These are phyloP conservation scores for Paramormyrops hopkinsi DNA, from an alignment of 2,797 vertebrate species.

Conservation along the genomic window DNA sequence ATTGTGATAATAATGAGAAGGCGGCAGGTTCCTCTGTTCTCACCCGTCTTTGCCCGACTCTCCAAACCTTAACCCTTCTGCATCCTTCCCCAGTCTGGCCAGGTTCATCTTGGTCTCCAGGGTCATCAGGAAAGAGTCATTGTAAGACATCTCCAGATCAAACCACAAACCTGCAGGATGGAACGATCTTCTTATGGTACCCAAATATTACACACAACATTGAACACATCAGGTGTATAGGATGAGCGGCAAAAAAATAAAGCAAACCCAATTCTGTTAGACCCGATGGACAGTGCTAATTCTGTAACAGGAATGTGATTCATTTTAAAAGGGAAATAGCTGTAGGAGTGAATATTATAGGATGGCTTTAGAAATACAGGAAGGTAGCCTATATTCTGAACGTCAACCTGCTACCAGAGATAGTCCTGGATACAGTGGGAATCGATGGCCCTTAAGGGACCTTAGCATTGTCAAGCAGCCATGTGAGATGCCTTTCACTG, in stretches of 20 bases:
- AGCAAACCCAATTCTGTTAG: neutral
- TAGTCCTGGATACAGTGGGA: neutral
- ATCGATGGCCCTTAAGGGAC: neutral
- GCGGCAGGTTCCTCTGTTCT: slow-evolving; percentile 37
- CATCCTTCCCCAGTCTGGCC: slow-evolving; percentile 91
- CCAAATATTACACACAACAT: neutral
- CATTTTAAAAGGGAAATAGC: neutral
- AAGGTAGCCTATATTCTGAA: neutral
- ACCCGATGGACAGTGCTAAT: neutral
- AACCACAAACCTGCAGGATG: slow-evolving; percentile 84
- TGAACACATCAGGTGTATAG: neutral
- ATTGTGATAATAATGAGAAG: neutral
- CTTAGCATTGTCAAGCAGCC: neutral
- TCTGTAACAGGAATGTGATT: neutral
- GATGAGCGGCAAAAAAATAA: neutral
- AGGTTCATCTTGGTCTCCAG: slow-evolving; percentile 99
- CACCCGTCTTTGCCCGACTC: slow-evolving; percentile 94
- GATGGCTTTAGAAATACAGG: neutral
- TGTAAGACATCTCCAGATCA: slow-evolving; percentile 90
- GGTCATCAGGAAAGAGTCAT: slow-evolving; percentile 95
- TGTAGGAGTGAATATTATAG: neutral
- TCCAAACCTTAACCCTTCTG: slow-evolving; percentile 76
- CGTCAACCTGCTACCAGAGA: neutral
- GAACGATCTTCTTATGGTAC: neutral
- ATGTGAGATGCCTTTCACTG: neutral